Evolutionary conservation across 2,888 invertebrate species (phyloP).

Genomic region (Heliconius aoede): DNA sequence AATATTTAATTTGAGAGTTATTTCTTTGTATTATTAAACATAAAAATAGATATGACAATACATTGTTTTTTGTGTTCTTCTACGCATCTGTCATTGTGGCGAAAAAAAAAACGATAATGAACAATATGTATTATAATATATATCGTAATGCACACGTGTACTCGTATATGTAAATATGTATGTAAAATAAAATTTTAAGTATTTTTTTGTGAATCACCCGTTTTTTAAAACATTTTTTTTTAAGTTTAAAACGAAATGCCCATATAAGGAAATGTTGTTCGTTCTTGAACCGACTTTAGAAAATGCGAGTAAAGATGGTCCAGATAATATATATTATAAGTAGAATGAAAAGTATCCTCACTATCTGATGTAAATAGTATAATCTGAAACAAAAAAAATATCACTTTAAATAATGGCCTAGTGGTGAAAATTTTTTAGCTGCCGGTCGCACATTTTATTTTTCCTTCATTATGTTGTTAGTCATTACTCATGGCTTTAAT

Average conservation of each 20-base stretch:
- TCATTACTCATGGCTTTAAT: no score
- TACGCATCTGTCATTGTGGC: neutral
- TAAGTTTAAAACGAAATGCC: conserved; percentile 29
- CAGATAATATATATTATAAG: conserved; percentile 62
- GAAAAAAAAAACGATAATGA: neutral
- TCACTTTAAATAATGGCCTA: no score
- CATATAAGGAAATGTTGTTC: conserved; percentile 18
- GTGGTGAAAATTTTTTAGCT: no score
- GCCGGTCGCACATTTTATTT: no score
- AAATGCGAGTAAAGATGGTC: conserved; percentile 38
- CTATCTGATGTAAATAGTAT: conserved; percentile 80
- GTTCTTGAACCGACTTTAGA: conserved; percentile 34
- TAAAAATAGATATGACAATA: no score
- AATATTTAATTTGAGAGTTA: no score
- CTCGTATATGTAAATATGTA: neutral
- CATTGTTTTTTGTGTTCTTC: neutral
- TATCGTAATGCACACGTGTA: neutral
- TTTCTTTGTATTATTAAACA: no score
- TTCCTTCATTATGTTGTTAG: no score
- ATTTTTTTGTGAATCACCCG: conserved; percentile 16
- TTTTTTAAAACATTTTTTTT: conserved; percentile 27
- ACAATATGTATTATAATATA: no score
- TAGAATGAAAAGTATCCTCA: conserved; percentile 65
- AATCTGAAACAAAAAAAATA: conserved; percentile 72
- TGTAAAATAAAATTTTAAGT: neutral